Base-by-base conservation (phyloP, 37 sponge, comb jelly and placozoan genomes). In the Mnemiopsis leidyi region DNA sequence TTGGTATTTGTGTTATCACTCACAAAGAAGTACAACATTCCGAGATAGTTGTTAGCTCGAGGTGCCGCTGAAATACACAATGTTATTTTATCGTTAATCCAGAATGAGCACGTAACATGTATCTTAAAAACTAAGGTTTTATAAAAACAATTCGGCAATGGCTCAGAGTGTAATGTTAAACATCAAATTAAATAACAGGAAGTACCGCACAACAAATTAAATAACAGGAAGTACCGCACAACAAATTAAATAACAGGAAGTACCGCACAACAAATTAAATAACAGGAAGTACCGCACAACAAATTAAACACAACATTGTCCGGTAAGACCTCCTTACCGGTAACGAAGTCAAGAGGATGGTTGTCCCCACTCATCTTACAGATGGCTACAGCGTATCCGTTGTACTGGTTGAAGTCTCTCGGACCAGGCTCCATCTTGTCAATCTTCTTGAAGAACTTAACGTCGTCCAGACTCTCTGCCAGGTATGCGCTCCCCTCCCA, bases 1-100 rank as follows among this genome's bases (percentile, higher is more conserved):
- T 20, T 40, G 13, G 90, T 85, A 39, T 85, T 37, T 1, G 5
- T 13, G 16, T 20, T 28, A 29, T 85, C 35, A 85, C 90, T 85
- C 5, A 36, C 36, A 29, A 32, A 85, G 90, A 85, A 85, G 90
- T 85, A 85, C 61, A 85, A 29, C 48, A 23, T 38, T n/a, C 90
- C 90, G 28, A 36, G n/a, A 28, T 85, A 85, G 90, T 85, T 33
- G 16, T 38, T 39, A 13, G 90, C 40, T 39, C 90, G 39, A 21
- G 90, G 90, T 39, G 90, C 90, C 24, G 61, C 90, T 85, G 90
- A 85, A 23, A 33, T n/a, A n/a, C n/a, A n/a, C n/a, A n/a, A n/a
- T n/a, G n/a, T n/a, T n/a, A n/a, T n/a, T n/a, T n/a, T n/a, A n/a
- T n/a, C n/a, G n/a, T n/a, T n/a, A n/a, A n/a, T n/a, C n/a, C n/a